Evolutionary conservation across 1,140 invertebrate genomes (phyloP).

Genomic region (Drosophila pachea): DNA sequence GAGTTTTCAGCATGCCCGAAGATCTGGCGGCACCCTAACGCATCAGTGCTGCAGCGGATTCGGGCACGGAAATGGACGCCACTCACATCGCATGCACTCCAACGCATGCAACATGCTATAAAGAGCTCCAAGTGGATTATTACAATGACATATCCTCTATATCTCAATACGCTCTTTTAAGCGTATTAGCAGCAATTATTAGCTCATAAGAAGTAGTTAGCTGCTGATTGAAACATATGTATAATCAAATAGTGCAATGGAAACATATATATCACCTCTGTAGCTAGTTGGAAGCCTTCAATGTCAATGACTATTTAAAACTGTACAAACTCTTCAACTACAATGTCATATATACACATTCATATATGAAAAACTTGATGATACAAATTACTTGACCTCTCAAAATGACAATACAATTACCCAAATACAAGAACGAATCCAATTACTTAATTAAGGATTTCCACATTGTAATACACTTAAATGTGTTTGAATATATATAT

Average conservation of each 20-base stretch:
- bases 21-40: constrained; percentile 46
- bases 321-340: constrained; percentile 46
- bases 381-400: constrained; percentile 60
- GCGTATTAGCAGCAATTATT: constrained; percentile 59
- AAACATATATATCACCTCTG: constrained; percentile 8
- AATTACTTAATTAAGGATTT: constrained; percentile 33
- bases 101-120: constrained; percentile 75
- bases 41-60: constrained; percentile 77
- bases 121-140: background rate
- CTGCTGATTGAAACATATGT: constrained; percentile 47
- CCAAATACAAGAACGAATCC: constrained; percentile 11
- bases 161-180: constrained; percentile 47
- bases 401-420: constrained; percentile 65
- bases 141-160: constrained; percentile 43
- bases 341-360: constrained; percentile 21
- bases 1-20: constrained; percentile 70
- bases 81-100: constrained; percentile 76
- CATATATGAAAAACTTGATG: constrained; percentile 30
- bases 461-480: constrained; percentile 34
- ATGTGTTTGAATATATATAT: constrained; percentile 22
- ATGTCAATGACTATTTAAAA: constrained; percentile 14
- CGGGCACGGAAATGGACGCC: constrained; percentile 72
- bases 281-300: constrained; percentile 55
- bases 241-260: constrained; percentile 14
- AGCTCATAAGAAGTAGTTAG: constrained; percentile 52